A percentile compares a stretch with the other conserved stretches of the same genome.
These are phyloP conservation scores for Promerops cafer DNA, from an alignment of 2,113 vertebrate species.

Conservation along the genomic window DNA sequence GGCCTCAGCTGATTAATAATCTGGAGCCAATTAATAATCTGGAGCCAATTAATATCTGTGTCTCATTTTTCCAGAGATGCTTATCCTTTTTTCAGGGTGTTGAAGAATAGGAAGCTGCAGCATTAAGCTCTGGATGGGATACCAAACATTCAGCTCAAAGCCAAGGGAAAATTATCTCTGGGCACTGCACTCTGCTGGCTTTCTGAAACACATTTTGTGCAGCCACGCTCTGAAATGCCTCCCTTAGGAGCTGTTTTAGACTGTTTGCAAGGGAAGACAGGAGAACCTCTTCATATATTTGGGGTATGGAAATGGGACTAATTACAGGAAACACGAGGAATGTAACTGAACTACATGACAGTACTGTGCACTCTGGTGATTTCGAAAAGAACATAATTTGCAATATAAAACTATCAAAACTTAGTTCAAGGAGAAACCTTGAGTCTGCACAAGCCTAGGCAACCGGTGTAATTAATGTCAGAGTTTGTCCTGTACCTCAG, in stretches of 20 bases:
- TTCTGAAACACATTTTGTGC: not conserved
- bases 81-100: accelerated
- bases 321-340: not conserved
- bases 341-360: not conserved
- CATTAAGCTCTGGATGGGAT: not conserved
- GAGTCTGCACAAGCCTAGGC: not conserved
- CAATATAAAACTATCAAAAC: not conserved
- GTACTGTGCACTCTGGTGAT: not conserved
- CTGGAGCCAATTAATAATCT: not conserved
- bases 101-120: not conserved
- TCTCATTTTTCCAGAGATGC: no score
- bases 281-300: not conserved
- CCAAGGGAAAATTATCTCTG: not conserved
- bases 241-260: not conserved
- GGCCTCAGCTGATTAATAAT: not conserved
- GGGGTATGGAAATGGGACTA: not conserved
- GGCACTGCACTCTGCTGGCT: not conserved
- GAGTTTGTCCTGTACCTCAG: not conserved
- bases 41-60: not conserved
- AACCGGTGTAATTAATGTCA: not conserved
- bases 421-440: not conserved
- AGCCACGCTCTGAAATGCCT: not conserved
- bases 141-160: not conserved
- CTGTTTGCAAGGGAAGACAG: not conserved
- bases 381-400: not conserved